Evolutionary conservation across 2,888 invertebrate species (phyloP), one percentile per base, ranked within the genome.

Genomic region (Dryobota labecula): DNA sequence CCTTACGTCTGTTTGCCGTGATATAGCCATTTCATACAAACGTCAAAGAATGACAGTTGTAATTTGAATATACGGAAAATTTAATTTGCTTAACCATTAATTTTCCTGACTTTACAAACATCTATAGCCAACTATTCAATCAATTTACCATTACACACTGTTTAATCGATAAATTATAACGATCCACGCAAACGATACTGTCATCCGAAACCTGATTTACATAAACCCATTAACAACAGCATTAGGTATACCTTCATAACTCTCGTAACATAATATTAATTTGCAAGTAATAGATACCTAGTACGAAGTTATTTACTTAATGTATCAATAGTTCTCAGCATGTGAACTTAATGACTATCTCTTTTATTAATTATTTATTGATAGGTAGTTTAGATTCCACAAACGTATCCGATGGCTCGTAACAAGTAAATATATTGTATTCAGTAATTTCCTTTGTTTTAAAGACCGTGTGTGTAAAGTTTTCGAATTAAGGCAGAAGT

Each of bases 321-420:
- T n/a, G n/a, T 24, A 36, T 18, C 20, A 47, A 76, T 47, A 57
- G 65, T 53, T 76, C 1, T 20, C 7, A 7, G 36, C 8, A 20
- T 30, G 20, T 61, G 38, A 76, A 60, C n/a, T 54, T 30, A 54
- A 61, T 53, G 2, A 75, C 38, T 15, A 64, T 51, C 53, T 65
- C 30, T 15, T 20, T 30, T n/a, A 43, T 49, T 71, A 54, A 36
- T 38, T 38, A 38, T 38, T 73, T 65, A 62, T 61, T 15, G 8
- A 53, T 41, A 43, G 18, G 36, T 43, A 20, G 33, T 30, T 57
- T 38, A 57, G 27, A 57, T 73, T n/a, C 30, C n/a, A 7, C 38
- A 5, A 54, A 18, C 30, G 30, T 71, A 49, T 71, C 38, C 0
- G 4, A 61, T 61, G 20, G 15, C 27, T 53, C 47, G 41, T 33